Conservation (phyloP, 2,113 vertebrate genomes). For the Peromyscus leucopus region DNA sequence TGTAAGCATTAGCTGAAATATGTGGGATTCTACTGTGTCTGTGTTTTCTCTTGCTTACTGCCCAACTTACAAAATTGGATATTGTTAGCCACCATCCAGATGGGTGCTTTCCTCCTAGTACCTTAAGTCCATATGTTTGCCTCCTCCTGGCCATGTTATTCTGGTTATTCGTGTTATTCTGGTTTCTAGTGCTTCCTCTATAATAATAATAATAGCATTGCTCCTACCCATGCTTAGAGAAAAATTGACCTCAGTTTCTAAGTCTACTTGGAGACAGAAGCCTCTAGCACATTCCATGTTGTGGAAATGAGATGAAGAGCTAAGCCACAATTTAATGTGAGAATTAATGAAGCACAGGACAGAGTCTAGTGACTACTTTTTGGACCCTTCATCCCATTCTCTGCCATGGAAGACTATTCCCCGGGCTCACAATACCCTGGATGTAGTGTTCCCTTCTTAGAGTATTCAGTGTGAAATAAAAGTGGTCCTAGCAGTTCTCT, state of each 20-base stretch:
- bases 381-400: background rate
- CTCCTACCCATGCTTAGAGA: background rate
- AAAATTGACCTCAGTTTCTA: background rate
- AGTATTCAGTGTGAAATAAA: background rate
- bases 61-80: background rate
- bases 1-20: background rate
- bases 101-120: background rate
- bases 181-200: background rate
- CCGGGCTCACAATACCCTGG: background rate
- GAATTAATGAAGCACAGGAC: background rate
- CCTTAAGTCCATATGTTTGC: background rate
- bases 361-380: background rate
- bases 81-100: background rate
- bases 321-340: background rate
- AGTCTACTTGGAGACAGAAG: background rate
- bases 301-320: background rate
- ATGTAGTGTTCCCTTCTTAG: background rate
- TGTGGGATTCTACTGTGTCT: background rate
- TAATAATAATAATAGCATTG: background rate
- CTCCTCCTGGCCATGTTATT: background rate
- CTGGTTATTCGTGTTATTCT: background rate
- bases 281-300: background rate
- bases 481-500: too few species aligned
- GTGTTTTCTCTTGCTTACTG: background rate
- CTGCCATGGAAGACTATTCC: accelerated